A percentile compares a stretch with the other conserved stretches of the same genome.
Evolutionary conservation across 2,113 vertebrate genomes (phyloP).

Genomic region (Trogon surrucura): DNA sequence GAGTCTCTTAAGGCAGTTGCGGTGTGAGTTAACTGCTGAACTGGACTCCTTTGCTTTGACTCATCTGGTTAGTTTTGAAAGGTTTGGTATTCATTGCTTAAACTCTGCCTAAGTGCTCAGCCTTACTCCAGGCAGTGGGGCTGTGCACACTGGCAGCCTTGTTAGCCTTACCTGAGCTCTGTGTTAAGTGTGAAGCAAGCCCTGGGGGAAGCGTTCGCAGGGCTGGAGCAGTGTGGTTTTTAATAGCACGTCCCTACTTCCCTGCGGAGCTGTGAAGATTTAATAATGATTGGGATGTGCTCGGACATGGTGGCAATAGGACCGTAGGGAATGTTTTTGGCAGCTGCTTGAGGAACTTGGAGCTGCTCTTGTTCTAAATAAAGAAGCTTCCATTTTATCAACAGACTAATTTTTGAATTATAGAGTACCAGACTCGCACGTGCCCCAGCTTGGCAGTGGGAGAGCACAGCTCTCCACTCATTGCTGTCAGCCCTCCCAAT

Average conservation of each 20-base stretch:
- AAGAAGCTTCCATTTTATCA: conserved; percentile 40
- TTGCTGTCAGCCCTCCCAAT: neutral
- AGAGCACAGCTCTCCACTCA: neutral
- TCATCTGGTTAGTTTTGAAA: neutral
- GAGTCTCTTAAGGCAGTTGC: neutral
- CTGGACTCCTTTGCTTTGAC: neutral
- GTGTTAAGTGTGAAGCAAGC: neutral
- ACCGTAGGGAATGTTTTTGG: neutral
- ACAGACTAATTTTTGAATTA: conserved; percentile 22
- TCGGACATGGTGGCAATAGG: neutral
- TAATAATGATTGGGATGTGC: conserved; percentile 11
- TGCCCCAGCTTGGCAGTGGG: conserved; percentile 7
- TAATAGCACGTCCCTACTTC: neutral
- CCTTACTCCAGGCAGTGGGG: neutral
- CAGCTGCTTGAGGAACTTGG: neutral
- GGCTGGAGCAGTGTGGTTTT: neutral
- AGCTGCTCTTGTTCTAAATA: conserved; percentile 36
- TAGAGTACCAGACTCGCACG: neutral
- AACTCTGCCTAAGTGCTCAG: neutral
- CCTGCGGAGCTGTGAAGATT: neutral
- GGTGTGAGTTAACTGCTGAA: neutral
- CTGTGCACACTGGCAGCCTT: neutral
- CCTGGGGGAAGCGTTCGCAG: neutral
- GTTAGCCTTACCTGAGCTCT: neutral
- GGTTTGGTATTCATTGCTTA: neutral